Conservation (phyloP, 2,113 vertebrate species). For the Varanus komodoensis region DNA sequence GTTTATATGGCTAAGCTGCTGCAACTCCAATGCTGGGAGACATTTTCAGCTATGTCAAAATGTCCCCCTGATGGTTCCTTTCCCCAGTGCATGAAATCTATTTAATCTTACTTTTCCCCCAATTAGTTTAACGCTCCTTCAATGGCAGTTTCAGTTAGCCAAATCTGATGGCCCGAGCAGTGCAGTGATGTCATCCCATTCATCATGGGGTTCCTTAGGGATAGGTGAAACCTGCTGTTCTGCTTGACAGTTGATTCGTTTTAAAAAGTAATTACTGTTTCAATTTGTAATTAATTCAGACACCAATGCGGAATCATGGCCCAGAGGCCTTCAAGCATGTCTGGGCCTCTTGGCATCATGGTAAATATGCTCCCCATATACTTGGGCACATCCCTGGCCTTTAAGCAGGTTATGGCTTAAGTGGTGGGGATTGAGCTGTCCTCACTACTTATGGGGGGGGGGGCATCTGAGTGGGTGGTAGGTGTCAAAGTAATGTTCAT, state of each 20-base stretch:
- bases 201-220: background rate
- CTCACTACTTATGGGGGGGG: background rate
- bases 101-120: background rate
- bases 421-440: background rate
- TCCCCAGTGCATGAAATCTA: background rate
- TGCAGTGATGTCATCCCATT: background rate
- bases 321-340: background rate
- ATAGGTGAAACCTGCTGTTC: background rate
- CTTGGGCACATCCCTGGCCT: background rate
- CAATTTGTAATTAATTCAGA: constrained; percentile 9
- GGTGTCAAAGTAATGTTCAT: background rate
- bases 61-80: background rate
- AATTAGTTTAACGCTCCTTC: background rate
- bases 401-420: background rate
- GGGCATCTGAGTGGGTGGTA: background rate
- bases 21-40: background rate
- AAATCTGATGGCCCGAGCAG: background rate
- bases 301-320: background rate
- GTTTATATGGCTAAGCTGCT: background rate
- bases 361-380: background rate
- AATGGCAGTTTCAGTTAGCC: background rate
- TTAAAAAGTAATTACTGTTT: constrained; percentile 11
- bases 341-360: background rate
- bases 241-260: constrained; percentile 4
- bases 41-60: background rate